These are phyloP conservation scores for Eurosta solidaginis DNA, from an alignment of 1,140 invertebrate genomes.

Conservation along the genomic window DNA sequence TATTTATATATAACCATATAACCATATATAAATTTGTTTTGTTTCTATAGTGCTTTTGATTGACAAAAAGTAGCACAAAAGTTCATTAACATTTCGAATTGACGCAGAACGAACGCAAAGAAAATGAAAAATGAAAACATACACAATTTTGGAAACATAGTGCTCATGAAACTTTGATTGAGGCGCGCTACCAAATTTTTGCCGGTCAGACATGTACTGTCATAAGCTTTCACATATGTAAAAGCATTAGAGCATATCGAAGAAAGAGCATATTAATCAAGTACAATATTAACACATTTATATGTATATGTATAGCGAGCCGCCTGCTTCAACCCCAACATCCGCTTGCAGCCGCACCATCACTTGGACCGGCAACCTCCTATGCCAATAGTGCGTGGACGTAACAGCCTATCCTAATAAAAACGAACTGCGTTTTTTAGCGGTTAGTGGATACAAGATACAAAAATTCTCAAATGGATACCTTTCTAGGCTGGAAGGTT, in stretches of 20 bases:
- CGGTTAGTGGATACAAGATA: no score
- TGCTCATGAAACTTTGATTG: not conserved
- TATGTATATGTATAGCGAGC: not conserved
- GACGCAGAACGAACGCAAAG: not conserved
- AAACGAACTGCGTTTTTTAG: no score
- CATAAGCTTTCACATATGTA: not conserved
- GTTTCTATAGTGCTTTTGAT: not conserved
- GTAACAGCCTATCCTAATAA: no score
- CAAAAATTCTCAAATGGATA: no score
- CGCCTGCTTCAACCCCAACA: no score
- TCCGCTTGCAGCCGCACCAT: no score
- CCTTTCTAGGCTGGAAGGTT: no score
- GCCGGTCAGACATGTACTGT: not conserved
- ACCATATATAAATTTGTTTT: not conserved
- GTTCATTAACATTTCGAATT: not conserved
- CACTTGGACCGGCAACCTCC: no score
- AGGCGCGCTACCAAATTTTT: not conserved
- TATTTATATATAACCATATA: not conserved
- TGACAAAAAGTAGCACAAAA: conserved; percentile 19
- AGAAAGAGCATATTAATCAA: no score
- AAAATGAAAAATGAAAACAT: not conserved
- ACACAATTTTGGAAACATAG: not conserved
- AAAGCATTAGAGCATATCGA: no score
- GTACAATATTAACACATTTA: not conserved
- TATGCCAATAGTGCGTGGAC: no score